Evolutionary conservation across 2,113 vertebrate species (phyloP), one percentile per base, ranked within the genome.

Genomic region (Urocynchramus pylzowi): DNA sequence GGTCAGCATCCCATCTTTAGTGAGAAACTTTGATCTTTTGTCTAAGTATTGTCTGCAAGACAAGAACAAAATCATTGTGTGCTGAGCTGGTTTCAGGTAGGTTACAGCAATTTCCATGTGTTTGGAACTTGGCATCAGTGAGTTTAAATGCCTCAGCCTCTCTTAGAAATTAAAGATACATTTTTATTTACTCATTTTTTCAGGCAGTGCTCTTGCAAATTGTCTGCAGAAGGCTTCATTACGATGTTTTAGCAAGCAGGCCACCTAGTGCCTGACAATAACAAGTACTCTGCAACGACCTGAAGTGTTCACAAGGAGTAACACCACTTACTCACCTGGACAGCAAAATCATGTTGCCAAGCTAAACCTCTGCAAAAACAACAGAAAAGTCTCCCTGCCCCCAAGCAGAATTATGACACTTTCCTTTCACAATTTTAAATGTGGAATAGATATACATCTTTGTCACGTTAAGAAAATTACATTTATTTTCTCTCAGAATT

Each of bases 221-320:
- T 75, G 39, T 15, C 93, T 64, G 60, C 82, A 56, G 45, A 74
- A 83, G 44, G 24, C 52, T 81, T 45, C 69, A 33, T 49, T 4
- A 85, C 20, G 78, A 83, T 90, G 60, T 96, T 86, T 96, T 96
- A 94, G 90, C 95, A 96, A 96, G 96, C 93, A 96, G 96, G 96
- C 95, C 96, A 96, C 83, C 95, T 96, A 96, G 96, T 96, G 95
- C 90, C 95, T 95, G 64, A 77, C 82, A 67, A 60, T 50, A 91
- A 93, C 95, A 96, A 96, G 76, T 94, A 92, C 91, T 94, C 59
- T 39, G 42, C 19, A 74, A 67, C 4, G 44, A 85, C 90, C 75
- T 88, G 39, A 37, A n/a, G 56, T 17, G 63, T 8, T 94, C 57
- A 69, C 53, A 35, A n/a, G 39, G 60, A 71, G 30, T 22, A 80